Conservation (phyloP, 2,797 vertebrate genomes). For the Parambassis ranga region DNA sequence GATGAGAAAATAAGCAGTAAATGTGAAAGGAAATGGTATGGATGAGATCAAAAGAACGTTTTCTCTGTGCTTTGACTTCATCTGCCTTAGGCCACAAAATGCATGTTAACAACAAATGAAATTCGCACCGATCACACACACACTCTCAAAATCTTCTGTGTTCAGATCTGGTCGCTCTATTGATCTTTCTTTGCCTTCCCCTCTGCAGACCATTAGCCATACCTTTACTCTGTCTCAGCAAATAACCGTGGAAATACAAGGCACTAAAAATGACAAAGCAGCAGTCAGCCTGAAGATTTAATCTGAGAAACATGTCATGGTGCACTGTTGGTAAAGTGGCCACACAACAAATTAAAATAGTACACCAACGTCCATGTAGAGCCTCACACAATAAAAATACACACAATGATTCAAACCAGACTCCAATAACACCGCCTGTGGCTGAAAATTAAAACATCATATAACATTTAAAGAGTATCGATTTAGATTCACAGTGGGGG, state of each 20-base stretch:
- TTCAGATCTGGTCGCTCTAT: not conserved
- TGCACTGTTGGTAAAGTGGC: no score
- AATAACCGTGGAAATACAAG: not conserved
- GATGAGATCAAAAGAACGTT: constrained; percentile 30
- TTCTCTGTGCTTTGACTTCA: not conserved
- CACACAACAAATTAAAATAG: no score
- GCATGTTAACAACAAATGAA: constrained; percentile 9
- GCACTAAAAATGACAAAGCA: not conserved
- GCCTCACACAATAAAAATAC: no score
- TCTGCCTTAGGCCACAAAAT: constrained; percentile 21
- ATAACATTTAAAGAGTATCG: no score
- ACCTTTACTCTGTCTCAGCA: not conserved
- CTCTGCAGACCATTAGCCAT: constrained; percentile 11
- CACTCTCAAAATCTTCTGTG: not conserved
- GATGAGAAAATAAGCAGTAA: not conserved
- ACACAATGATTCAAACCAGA: no score
- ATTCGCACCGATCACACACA: constrained; percentile 1
- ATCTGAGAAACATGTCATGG: constrained; percentile 8
- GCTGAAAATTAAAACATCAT: no score
- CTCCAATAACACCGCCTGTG: no score
- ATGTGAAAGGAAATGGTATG: not conserved
- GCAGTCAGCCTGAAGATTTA: not conserved
- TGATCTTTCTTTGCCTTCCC: constrained; percentile 25
- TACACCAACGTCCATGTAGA: no score
- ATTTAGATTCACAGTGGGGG: no score